Evolutionary conservation across 1,140 invertebrate species (phyloP).

Genomic region (Dendrolimus kikuchii): DNA sequence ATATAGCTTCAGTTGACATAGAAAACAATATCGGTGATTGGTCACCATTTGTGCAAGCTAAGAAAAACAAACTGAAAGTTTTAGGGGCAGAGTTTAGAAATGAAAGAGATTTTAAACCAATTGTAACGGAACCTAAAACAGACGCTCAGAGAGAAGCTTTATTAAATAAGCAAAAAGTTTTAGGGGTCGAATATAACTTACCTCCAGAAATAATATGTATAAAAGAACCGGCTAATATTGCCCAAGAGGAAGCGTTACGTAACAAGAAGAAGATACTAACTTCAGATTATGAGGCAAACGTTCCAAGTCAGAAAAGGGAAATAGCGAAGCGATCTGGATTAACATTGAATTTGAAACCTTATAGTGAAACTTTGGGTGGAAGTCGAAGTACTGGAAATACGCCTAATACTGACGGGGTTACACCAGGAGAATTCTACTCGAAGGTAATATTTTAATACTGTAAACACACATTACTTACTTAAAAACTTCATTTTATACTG

Average conservation of each 20-base stretch:
- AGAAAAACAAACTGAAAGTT: constrained; percentile 48
- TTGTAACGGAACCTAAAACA: constrained; percentile 30
- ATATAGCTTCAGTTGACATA: constrained; percentile 32
- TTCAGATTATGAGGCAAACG: constrained; percentile 32
- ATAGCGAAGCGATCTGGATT: constrained; percentile 38
- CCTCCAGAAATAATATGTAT: constrained; percentile 22
- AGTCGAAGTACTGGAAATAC: constrained; percentile 20
- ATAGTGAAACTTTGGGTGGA: constrained; percentile 20
- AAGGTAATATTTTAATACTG: constrained; percentile 28
- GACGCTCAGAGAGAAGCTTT: constrained; percentile 55
- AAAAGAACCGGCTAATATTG: constrained; percentile 39
- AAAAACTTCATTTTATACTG: too few species aligned
- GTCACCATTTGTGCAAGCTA: constrained; percentile 38
- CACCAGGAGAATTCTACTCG: constrained; percentile 55
- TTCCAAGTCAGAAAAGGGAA: constrained; percentile 20
- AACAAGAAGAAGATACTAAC: constrained; percentile 39
- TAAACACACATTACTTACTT: background rate
- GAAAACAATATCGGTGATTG: constrained; percentile 45
- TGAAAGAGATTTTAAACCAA: constrained; percentile 13
- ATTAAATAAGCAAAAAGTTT: constrained; percentile 48
- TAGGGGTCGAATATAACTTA: constrained; percentile 55
- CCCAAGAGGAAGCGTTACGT: constrained; percentile 42
- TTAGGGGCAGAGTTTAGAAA: constrained; percentile 39
- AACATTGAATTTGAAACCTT: constrained; percentile 61
- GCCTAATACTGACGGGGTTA: constrained; percentile 39